Evolutionary conservation across 2,888 invertebrate genomes (phyloP).

Genomic region (Acrocyrtus sp.): DNA sequence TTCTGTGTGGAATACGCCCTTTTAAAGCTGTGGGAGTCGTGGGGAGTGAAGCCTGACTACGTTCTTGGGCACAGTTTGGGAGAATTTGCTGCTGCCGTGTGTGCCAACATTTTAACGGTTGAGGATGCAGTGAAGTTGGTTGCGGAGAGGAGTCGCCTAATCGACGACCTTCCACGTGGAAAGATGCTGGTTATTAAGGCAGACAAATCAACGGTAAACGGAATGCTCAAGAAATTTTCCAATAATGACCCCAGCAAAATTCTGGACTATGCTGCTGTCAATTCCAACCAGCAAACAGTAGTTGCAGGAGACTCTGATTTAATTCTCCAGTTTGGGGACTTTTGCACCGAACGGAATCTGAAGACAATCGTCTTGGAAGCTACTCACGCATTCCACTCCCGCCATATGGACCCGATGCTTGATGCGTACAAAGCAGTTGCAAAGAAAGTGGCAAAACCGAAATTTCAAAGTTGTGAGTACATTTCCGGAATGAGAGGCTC

Average conservation of each 20-base stretch:
- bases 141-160: constrained; percentile 41
- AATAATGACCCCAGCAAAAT: background rate
- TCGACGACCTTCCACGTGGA: constrained; percentile 47
- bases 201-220: background rate
- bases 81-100: constrained; percentile 52
- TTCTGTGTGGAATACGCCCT: constrained; percentile 54
- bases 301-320: constrained; percentile 33
- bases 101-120: constrained; percentile 37
- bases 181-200: constrained; percentile 49
- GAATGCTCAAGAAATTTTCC: constrained; percentile 16
- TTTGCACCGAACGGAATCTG: constrained; percentile 16
- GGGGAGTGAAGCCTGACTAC: constrained; percentile 46
- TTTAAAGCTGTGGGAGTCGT: constrained; percentile 48
- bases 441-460: no score
- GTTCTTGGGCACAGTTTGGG: constrained; percentile 57
- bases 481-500: constrained; percentile 30
- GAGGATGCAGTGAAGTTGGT: constrained; percentile 52
- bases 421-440: constrained; percentile 36
- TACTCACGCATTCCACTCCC: constrained; percentile 55
- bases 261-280: constrained; percentile 52
- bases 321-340: constrained; percentile 22
- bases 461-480: no score
- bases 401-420: constrained; percentile 53
- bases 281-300: constrained; percentile 49
- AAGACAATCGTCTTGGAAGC: constrained; percentile 37